Evolutionary conservation across 2,888 invertebrate genomes (phyloP), one percentile per base, ranked within the genome.

Genomic region (Listrodromus nycthemerus): DNA sequence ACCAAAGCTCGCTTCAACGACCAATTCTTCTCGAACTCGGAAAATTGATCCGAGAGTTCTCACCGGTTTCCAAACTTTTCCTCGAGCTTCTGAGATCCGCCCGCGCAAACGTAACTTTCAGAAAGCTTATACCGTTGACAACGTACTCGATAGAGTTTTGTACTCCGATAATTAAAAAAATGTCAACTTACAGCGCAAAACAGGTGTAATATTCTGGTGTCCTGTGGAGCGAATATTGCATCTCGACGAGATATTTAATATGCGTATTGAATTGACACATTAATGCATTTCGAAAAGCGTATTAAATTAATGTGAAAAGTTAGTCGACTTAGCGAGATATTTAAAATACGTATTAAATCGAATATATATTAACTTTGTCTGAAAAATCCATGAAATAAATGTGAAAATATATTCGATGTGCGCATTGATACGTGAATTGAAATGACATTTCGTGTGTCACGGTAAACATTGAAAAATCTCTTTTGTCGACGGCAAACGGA

Each of bases 351-450:
- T 13, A 13, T 41, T 3, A 41, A 41, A 41, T 13, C 41, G 3
- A 41, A 41, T 10, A 3, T 16, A 16, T 16, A 16, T 16, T 41
- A 10, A 13, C 16, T 2, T 41, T 13, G 4, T 41, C 16, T 13
- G 41, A 41, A 5, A 37, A 13, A 41, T 16, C 1, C 10, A 4
- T 10, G 1, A 21, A 55, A 24, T 55, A 13, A 55, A 21, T 24
- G 13, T 24, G 21, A 21, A 24, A 21, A 21, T 55, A 41, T 55
- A 24, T 55, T 55, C 21, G 21, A 55, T 13, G 13, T 24, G 24
- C 24, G 55, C 55, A 55, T 24, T 21, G 55, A 55, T 10, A 55
- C 24, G 55, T 24, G 55, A 55, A 55, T 55, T 21, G 55, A 13
- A 55, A 55, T 55, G 55, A 52, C 52, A 21, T 52, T 7, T 21